Conservation (phyloP, 92 coral and sea anemone genomes). For the Chrysogorgia sp. region DNA sequence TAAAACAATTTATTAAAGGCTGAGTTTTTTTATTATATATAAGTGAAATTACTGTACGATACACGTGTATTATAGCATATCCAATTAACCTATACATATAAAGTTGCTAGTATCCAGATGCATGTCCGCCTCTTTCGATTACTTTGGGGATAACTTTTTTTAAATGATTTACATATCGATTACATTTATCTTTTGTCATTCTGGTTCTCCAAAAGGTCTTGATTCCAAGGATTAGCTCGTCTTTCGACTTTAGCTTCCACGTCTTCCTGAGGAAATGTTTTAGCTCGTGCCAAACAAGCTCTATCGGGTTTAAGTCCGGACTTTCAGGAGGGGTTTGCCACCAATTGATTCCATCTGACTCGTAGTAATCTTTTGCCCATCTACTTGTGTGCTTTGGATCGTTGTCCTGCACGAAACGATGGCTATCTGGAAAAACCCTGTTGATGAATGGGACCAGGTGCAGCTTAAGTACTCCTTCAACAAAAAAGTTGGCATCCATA, state of each 20-base stretch:
- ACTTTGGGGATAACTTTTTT: conserved; percentile 55
- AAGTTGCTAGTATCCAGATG: conserved; percentile 51
- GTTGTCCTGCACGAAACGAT: too few species aligned
- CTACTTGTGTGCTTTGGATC: too few species aligned
- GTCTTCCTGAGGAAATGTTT: conserved; percentile 45
- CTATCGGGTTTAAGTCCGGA: conserved; percentile 56
- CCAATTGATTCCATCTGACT: conserved; percentile 24
- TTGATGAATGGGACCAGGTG: too few species aligned
- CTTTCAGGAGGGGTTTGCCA: conserved; percentile 64
- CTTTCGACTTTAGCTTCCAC: conserved; percentile 40
- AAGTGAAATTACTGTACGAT: too few species aligned
- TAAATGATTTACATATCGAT: conserved; percentile 34
- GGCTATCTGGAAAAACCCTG: too few species aligned
- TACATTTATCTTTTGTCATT: conserved; percentile 37
- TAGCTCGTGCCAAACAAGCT: conserved; percentile 52
- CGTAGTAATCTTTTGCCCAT: conserved; percentile 38
- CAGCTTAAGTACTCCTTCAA: too few species aligned
- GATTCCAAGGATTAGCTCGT: conserved; percentile 34
- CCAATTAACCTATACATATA: too few species aligned
- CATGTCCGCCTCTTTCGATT: conserved; percentile 43
- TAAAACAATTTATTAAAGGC: too few species aligned
- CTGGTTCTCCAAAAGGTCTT: conserved; percentile 34
- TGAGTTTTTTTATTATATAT: too few species aligned
- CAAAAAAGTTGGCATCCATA: conserved; percentile 60
- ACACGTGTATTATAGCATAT: too few species aligned